A percentile compares a stretch with the other conserved stretches of the same genome.
Conservation (phyloP, 2,888 invertebrate species). For the Reticulitermes lucifugus region DNA sequence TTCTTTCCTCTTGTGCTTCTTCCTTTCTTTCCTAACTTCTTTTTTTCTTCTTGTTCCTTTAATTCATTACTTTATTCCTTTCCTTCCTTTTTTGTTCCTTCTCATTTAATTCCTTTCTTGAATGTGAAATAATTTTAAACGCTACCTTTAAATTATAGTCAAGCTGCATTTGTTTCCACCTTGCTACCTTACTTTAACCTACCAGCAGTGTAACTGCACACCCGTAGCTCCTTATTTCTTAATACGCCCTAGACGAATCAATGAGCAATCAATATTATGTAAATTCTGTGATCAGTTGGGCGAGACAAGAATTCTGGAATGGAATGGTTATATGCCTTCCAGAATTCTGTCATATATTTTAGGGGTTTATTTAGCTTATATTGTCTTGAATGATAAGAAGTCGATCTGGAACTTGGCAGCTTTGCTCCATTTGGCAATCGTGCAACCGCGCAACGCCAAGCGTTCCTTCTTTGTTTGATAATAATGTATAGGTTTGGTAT, state of each 20-base stretch:
- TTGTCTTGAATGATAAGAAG: slow-evolving; percentile 1
- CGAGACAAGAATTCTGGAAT: neutral
- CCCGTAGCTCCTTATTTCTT: no score
- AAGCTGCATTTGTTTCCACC: no score
- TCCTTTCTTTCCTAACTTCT: no score
- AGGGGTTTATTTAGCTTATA: neutral
- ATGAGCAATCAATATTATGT: neutral
- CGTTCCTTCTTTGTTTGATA: neutral
- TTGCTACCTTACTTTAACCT: no score
- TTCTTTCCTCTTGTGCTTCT: no score
- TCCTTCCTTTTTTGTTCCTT: no score
- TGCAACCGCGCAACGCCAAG: neutral
- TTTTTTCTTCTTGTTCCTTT: no score
- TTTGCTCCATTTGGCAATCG: neutral
- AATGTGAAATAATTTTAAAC: no score
- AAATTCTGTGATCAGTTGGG: neutral
- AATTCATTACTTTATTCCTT: no score
- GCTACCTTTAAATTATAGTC: no score
- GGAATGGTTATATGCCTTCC: neutral
- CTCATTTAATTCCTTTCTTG: no score
- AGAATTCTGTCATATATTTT: neutral
- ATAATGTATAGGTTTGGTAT: neutral
- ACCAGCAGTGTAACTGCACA: no score
- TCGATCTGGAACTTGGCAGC: neutral
- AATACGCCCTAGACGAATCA: neutral